Conservation (phyloP, 2,113 vertebrate species). For the Cheirogaleus medius region DNA sequence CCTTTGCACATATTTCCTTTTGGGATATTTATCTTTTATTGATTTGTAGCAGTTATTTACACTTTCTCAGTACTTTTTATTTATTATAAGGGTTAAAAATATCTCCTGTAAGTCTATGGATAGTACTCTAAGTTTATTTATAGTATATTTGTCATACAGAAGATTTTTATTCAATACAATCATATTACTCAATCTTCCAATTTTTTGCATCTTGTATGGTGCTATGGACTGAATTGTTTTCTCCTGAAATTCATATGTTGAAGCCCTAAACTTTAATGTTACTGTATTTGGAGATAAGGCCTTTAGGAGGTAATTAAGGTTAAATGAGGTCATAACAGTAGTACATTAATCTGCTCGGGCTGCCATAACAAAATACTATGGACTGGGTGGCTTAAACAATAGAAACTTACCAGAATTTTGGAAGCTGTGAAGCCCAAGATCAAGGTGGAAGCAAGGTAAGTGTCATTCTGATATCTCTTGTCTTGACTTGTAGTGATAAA, state of each 20-base stretch:
- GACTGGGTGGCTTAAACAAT: neutral
- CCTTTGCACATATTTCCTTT: neutral
- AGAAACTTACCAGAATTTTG: neutral
- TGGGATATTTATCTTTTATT: neutral
- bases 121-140: neutral
- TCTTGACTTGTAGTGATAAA: neutral
- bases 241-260: neutral
- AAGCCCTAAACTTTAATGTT: neutral
- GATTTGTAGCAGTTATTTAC: neutral
- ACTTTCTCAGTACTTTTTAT: constrained; percentile 4
- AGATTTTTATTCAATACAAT: neutral
- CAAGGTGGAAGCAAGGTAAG: neutral
- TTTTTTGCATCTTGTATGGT: neutral
- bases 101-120: neutral
- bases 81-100: neutral
- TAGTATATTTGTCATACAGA: neutral
- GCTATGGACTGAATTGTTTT: neutral
- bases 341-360: neutral
- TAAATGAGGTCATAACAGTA: neutral
- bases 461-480: neutral
- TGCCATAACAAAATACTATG: neutral
- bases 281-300: neutral
- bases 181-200: neutral
- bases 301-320: neutral
- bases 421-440: neutral